Conservation (phyloP, 2,888 invertebrate genomes). For the Odontomyia ornata region DNA sequence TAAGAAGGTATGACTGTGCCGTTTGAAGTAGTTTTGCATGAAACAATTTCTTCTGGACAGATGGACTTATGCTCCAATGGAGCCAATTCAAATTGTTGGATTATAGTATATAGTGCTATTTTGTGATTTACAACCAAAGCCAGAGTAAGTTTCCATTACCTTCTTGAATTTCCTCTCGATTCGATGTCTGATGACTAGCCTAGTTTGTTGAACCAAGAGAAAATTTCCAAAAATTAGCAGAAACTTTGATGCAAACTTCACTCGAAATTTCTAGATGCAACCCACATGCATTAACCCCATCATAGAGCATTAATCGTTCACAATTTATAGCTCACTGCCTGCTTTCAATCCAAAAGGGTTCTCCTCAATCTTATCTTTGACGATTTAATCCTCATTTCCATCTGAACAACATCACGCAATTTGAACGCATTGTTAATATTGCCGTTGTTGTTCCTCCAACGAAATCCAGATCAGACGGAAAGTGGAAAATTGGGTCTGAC, state of each 20-base stretch:
- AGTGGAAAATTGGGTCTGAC: background rate
- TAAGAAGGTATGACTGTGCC: background rate
- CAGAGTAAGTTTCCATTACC: too few species aligned
- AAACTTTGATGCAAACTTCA: too few species aligned
- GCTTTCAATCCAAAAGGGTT: constrained; percentile 10
- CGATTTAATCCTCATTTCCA: constrained; percentile 23
- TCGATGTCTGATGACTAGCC: too few species aligned
- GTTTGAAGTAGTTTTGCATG: background rate
- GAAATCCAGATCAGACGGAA: background rate
- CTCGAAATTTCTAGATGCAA: too few species aligned
- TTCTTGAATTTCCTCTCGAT: too few species aligned
- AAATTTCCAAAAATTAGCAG: too few species aligned
- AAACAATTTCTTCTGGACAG: background rate
- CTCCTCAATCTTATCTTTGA: constrained; percentile 2
- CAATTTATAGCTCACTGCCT: constrained; percentile 1
- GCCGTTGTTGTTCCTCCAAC: background rate
- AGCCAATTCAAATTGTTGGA: background rate
- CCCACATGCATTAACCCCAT: background rate
- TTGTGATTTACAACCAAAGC: too few species aligned
- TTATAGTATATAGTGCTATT: too few species aligned
- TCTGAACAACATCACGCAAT: constrained; percentile 11
- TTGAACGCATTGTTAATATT: constrained; percentile 14
- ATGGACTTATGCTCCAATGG: background rate
- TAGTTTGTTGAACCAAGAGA: too few species aligned
- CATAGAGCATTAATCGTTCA: background rate